Percentiles rank a stretch among this genome's conserved stretches.
These are phyloP conservation scores for Melanophora roralis DNA, from an alignment of 2,888 invertebrate species.

Conservation along the genomic window DNA sequence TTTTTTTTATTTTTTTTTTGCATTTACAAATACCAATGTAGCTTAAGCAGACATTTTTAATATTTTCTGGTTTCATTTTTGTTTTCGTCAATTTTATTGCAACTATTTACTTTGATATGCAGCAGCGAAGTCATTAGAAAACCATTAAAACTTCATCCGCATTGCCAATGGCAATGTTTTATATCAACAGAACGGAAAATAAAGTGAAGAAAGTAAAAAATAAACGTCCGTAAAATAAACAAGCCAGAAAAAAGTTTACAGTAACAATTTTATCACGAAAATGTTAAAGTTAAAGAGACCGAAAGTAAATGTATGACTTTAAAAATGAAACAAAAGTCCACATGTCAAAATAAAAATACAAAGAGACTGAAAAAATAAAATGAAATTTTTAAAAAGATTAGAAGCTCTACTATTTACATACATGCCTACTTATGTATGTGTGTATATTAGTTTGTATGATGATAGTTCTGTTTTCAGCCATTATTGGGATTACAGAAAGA, in stretches of 20 bases:
- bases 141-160: conserved; percentile 53
- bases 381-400: too few relatives aligned
- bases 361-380: too few relatives aligned
- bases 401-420: too few relatives aligned
- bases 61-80: not conserved
- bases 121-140: conserved; percentile 45
- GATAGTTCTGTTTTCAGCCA: too few relatives aligned
- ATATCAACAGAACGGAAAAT: conserved; percentile 35
- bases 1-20: not conserved
- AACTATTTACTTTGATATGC: conserved; percentile 6
- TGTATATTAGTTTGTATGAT: too few relatives aligned
- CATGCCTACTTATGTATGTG: too few relatives aligned
- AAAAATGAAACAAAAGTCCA: not conserved
- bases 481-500: too few relatives aligned
- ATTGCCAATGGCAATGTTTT: conserved; percentile 45
- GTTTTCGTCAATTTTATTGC: not conserved
- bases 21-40: not conserved
- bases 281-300: not conserved
- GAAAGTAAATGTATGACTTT: not conserved
- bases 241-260: not conserved
- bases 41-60: not conserved
- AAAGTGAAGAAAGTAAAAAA: conserved; percentile 19
- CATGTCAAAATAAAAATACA: not conserved
- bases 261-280: not conserved
- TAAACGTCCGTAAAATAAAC: conserved; percentile 17